Evolutionary conservation across 2,888 invertebrate genomes (phyloP).

Genomic region (Morpho helenor): DNA sequence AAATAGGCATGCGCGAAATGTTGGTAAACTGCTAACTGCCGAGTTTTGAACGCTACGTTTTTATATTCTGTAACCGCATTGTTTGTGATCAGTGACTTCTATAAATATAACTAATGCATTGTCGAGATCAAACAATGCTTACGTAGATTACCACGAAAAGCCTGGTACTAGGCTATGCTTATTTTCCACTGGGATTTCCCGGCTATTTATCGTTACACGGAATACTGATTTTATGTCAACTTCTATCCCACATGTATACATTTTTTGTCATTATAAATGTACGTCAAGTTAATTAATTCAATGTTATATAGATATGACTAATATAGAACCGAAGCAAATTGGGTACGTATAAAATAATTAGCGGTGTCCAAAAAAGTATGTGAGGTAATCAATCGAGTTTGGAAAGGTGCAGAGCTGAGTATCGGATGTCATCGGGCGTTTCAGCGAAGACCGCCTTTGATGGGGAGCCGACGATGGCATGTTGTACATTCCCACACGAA

Average conservation of each 20-base stretch:
- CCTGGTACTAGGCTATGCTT: constrained; percentile 37
- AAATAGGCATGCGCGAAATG: constrained; percentile 38
- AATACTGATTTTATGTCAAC: constrained; percentile 23
- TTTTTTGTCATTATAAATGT: constrained; percentile 10
- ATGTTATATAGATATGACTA: constrained; percentile 15
- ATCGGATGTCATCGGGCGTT: constrained; percentile 57
- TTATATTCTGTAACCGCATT: constrained; percentile 45
- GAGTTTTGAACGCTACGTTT: constrained; percentile 30
- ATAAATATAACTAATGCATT: constrained; percentile 45
- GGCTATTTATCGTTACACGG: constrained; percentile 35
- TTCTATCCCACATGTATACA: constrained; percentile 12
- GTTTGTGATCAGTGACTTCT: constrained; percentile 41
- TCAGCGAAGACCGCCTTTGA: constrained; percentile 68
- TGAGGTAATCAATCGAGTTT: constrained; percentile 39
- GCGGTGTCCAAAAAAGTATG: constrained; percentile 33
- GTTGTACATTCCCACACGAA: constrained; percentile 74
- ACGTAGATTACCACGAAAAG: constrained; percentile 57
- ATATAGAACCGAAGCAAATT: constrained; percentile 29
- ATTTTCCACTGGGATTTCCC: constrained; percentile 59
- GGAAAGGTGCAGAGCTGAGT: constrained; percentile 42
- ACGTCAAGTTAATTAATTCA: constrained; percentile 7
- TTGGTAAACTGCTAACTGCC: constrained; percentile 34
- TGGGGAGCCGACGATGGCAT: constrained; percentile 55
- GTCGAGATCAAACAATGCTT: constrained; percentile 59
- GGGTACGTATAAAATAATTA: constrained; percentile 28